Base-by-base conservation (phyloP, 53 echinoderm and acorn worm genomes). In the Echinarachnius parma region DNA sequence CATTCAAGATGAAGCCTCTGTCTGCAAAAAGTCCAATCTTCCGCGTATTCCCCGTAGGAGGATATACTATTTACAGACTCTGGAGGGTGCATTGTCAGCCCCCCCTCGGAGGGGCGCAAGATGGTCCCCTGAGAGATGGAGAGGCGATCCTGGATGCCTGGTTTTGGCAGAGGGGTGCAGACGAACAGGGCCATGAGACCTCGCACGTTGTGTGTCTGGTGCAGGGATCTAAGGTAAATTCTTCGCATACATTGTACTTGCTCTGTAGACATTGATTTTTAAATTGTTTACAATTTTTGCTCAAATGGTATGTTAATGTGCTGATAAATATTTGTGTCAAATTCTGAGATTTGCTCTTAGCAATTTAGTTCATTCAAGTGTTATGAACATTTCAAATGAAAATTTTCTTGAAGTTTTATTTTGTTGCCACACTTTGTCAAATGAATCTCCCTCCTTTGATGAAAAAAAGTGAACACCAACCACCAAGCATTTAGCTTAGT, bases 131-230 rank as follows among this genome's bases (percentile, higher is more conserved):
- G 23, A 23, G 31, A 52, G 33, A 52, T 18, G 68, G 34, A 18
- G 68, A 68, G 21, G 53, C 30, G 52, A 33, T 68, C 52, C 34
- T 49, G 23, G 68, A 68, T 49, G 68, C 68, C 2, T 68, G 68
- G 68, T 9, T 53, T 8, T 68, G 68, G 68, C 29, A 20, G 48
- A 14, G 11, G 5, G 52, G 53, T 32, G 33, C 11, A 14, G 0
- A 21, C 14, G 68, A 53, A 34, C 26, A 14, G 30, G 8, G 2
- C 3, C 42, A 39, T 39, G 7, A 13, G 13, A 2, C 53, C 34
- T 52, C 33, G 4, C 36, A 68, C 23, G 48, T 68, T 33, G 34
- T 68, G 14, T 53, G 68, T 9, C 24, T 68, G 23, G 21, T 52
- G 33, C 48, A 68, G 34, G 37, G 34, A 2, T 19, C 34, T 10